phyloP scores from a whole-genome alignment of 2,888 invertebrate species.

The Ichneumoninae sp. region DNA sequence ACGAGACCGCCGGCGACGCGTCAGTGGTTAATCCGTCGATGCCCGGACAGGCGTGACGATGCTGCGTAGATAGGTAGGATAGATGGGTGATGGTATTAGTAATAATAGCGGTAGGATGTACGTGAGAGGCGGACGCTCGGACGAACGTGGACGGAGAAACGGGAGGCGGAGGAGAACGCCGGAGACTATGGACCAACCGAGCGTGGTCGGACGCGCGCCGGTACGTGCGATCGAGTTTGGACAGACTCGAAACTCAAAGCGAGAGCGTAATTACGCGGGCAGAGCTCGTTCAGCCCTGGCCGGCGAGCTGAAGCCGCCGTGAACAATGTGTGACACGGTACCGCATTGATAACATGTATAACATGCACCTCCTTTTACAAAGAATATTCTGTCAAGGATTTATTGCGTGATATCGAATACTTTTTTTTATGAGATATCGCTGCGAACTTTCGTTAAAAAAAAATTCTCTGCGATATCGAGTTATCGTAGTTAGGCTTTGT shows the following conservation, averaged over 20 bases:
- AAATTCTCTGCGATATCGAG: background rate
- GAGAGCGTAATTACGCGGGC: slow-evolving; percentile 60
- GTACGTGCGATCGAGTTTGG: slow-evolving; percentile 62
- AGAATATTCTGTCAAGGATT: background rate
- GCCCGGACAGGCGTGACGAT: slow-evolving; percentile 74
- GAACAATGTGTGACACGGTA: background rate
- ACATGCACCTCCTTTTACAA: background rate
- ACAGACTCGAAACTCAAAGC: slow-evolving; percentile 64
- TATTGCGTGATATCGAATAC: background rate
- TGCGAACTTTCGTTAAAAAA: background rate
- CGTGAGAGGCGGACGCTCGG: slow-evolving; percentile 16
- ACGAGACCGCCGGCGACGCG: slow-evolving; percentile 49
- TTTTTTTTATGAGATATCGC: background rate
- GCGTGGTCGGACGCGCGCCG: slow-evolving; percentile 59
- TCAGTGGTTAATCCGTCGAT: slow-evolving; percentile 72
- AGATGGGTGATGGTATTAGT: slow-evolving; percentile 34
- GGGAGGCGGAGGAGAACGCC: slow-evolving; percentile 25
- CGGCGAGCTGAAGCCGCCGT: background rate
- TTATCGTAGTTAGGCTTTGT: background rate
- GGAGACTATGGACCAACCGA: background rate
- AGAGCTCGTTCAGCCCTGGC: slow-evolving; percentile 10
- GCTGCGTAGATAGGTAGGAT: slow-evolving; percentile 60
- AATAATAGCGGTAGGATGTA: slow-evolving; percentile 19
- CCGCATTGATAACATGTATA: background rate
- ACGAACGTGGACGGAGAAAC: slow-evolving; percentile 14